Evolutionary conservation across 1,140 invertebrate species (phyloP).

Genomic region (Dinothrombium tinctorium): DNA sequence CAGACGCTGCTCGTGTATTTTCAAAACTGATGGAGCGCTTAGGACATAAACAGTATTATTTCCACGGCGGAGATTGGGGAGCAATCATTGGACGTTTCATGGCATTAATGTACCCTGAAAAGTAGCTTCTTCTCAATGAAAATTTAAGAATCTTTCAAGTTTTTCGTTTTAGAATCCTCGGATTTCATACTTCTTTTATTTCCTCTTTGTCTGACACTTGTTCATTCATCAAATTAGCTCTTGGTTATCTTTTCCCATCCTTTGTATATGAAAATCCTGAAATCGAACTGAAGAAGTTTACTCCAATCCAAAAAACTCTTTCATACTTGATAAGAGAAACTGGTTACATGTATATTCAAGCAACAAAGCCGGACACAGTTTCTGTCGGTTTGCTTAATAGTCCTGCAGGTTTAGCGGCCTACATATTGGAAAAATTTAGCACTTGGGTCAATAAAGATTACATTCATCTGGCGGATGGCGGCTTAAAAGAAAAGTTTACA

Average conservation of each 20-base stretch:
- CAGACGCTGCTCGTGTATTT: conserved; percentile 42
- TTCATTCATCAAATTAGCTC: conserved; percentile 23
- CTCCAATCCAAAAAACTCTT: conserved; percentile 19
- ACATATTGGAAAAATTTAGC: conserved; percentile 64
- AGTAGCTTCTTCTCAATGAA: background rate
- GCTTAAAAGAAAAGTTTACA: conserved; percentile 32
- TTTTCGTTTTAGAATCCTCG: background rate
- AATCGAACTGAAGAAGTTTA: conserved; percentile 26
- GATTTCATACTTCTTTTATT: conserved; percentile 1
- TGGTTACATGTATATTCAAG: conserved; percentile 55
- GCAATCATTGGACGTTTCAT: conserved; percentile 15
- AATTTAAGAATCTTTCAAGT: background rate
- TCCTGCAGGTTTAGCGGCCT: conserved; percentile 24
- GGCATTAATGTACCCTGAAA: background rate
- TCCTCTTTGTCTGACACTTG: background rate
- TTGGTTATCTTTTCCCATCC: conserved; percentile 30
- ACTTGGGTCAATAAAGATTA: conserved; percentile 9
- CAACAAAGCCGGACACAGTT: conserved; percentile 71
- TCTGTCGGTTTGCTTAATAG: conserved; percentile 27
- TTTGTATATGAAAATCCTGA: conserved; percentile 27
- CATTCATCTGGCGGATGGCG: conserved; percentile 35
- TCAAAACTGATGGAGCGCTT: conserved; percentile 57
- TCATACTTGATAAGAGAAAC: conserved; percentile 32
- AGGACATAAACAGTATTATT: conserved; percentile 44
- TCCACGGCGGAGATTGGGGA: conserved; percentile 56